Conservation (phyloP, 53 echinoderm and acorn worm genomes). For the Holothuria leucospilota region DNA sequence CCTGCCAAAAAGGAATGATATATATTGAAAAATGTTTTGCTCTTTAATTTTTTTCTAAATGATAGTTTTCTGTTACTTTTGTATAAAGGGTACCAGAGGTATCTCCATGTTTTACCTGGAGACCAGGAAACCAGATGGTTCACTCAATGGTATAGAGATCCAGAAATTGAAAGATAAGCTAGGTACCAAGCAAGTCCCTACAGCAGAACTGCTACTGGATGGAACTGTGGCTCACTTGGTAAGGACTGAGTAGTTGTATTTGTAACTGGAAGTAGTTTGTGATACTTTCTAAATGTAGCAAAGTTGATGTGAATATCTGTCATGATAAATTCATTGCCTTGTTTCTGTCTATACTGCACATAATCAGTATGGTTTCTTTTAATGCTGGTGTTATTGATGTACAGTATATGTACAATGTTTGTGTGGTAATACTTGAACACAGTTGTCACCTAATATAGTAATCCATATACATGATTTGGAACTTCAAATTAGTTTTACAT, state of each 20-base stretch:
- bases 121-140: constrained; percentile 69
- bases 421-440: no score
- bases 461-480: no score
- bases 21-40: neutral
- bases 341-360: no score
- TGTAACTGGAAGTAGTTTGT: neutral
- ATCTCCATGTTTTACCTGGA: constrained; percentile 84
- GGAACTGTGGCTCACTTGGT: constrained; percentile 82
- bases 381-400: no score
- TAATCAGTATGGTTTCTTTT: no score
- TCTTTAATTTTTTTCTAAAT: neutral
- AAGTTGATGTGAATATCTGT: no score
- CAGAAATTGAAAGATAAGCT: constrained; percentile 83
- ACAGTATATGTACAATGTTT: no score
- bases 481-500: no score
- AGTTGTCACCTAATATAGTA: no score
- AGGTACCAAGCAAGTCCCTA: constrained; percentile 85
- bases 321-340: no score
- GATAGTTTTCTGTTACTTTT: neutral
- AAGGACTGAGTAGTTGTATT: neutral
- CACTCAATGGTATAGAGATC: constrained; percentile 84
- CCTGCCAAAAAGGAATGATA: no score
- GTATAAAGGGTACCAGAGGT: constrained; percentile 77
- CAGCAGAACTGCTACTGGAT: constrained; percentile 86
- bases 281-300: neutral